Evolutionary conservation across 2,113 vertebrate genomes (phyloP).

Genomic region (Colossoma macropomum): DNA sequence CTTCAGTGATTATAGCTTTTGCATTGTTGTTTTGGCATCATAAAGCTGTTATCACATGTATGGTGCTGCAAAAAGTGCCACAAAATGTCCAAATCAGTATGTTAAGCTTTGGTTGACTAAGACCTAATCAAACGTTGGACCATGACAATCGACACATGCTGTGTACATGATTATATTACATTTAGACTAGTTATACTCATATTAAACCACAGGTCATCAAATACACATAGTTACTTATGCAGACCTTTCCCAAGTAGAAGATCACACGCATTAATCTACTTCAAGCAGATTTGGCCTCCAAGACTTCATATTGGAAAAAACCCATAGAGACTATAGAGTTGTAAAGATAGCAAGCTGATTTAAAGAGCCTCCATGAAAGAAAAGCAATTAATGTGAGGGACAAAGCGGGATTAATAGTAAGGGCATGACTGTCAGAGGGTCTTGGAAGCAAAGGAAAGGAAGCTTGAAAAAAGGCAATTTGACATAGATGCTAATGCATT

Average conservation of each 20-base stretch:
- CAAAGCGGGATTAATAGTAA: conserved; percentile 4
- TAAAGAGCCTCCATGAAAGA: not conserved
- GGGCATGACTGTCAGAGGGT: conserved; percentile 28
- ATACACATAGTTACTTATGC: not conserved
- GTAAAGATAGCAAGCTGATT: not conserved
- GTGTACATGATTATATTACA: too few relatives aligned
- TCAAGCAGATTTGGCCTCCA: not conserved
- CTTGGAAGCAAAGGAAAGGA: not conserved
- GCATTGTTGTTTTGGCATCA: too few relatives aligned
- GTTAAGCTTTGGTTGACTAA: too few relatives aligned
- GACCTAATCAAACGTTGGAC: too few relatives aligned
- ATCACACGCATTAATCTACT: not conserved
- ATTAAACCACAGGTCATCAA: not conserved
- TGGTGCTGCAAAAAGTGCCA: too few relatives aligned
- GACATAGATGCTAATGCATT: not conserved
- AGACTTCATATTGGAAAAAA: not conserved
- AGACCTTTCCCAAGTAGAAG: not conserved
- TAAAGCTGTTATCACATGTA: too few relatives aligned
- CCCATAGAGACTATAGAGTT: not conserved
- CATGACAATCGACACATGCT: too few relatives aligned
- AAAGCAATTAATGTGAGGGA: conserved; percentile 41
- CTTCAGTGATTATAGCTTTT: too few relatives aligned
- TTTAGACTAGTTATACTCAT: not conserved
- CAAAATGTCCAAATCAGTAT: too few relatives aligned
- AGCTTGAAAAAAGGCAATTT: not conserved